These are phyloP conservation scores for Hucho hucho DNA, from an alignment of 2,113 vertebrate species.

Conservation along the genomic window DNA sequence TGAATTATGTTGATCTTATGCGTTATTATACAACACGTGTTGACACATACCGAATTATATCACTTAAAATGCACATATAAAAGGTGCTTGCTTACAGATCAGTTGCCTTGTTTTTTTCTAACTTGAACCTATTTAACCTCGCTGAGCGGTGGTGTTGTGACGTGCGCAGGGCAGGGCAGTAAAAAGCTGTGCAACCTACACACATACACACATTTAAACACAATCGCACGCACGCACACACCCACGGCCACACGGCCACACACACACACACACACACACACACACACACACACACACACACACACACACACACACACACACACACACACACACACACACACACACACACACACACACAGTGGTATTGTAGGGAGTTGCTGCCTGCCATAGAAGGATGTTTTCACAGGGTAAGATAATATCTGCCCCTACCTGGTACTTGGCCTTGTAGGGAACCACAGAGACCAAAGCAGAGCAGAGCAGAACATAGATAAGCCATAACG, in stretches of 20 bases:
- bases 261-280: too few species aligned
- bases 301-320: too few species aligned
- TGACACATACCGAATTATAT: constrained; percentile 32
- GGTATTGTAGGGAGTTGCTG: constrained; percentile 10
- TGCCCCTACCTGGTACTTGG: constrained; percentile 19
- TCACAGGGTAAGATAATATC: constrained; percentile 11
- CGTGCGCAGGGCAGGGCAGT: constrained; percentile 9
- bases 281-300: too few species aligned
- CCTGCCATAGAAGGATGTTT: constrained; percentile 11
- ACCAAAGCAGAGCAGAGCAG: background rate
- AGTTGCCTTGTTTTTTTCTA: constrained; percentile 12
- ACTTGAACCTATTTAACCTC: constrained; percentile 34
- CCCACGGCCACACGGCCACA: too few species aligned
- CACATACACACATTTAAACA: too few species aligned
- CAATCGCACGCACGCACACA: too few species aligned
- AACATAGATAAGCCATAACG: constrained; percentile 33
- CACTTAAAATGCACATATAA: constrained; percentile 29
- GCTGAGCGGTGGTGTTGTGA: constrained; percentile 14
- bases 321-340: too few species aligned
- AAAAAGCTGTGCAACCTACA: background rate
- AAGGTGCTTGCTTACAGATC: constrained; percentile 26
- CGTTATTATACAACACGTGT: constrained; percentile 36
- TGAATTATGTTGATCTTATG: constrained; percentile 41
- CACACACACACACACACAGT: background rate
- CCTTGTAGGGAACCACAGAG: constrained; percentile 2